Evolutionary conservation across 2,888 invertebrate species (phyloP).

Genomic region (Mythimna pallens): DNA sequence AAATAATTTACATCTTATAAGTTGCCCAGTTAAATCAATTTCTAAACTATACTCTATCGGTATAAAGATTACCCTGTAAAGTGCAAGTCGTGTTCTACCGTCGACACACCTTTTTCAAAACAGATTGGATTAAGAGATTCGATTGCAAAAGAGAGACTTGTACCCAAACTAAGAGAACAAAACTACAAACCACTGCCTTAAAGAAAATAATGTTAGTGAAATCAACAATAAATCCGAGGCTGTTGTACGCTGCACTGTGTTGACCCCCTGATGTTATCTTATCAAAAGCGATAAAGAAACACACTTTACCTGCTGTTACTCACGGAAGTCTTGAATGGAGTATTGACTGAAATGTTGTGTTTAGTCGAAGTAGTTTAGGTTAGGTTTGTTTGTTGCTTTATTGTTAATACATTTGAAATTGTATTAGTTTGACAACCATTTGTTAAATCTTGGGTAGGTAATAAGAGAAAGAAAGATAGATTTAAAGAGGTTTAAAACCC

Average conservation of each 20-base stretch:
- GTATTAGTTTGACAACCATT: background rate
- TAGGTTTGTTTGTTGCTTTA: background rate
- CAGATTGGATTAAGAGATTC: constrained; percentile 58
- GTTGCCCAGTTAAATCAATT: constrained; percentile 30
- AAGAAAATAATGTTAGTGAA: constrained; percentile 63
- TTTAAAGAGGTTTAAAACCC: background rate
- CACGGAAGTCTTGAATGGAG: constrained; percentile 62
- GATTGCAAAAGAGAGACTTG: constrained; percentile 50
- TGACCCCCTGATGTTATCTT: constrained; percentile 77
- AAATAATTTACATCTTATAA: background rate
- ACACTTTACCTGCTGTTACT: constrained; percentile 66
- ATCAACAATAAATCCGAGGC: constrained; percentile 63
- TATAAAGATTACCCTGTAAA: constrained; percentile 34
- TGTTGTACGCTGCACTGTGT: constrained; percentile 64
- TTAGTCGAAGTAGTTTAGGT: constrained; percentile 28
- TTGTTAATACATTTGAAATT: background rate
- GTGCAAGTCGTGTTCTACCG: constrained; percentile 40
- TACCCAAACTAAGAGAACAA: constrained; percentile 43
- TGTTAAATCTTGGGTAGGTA: background rate
- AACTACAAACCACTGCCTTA: constrained; percentile 48
- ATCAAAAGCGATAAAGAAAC: constrained; percentile 75
- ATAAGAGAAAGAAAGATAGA: background rate
- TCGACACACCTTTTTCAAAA: constrained; percentile 52
- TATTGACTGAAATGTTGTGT: constrained; percentile 56
- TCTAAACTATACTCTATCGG: constrained; percentile 25